Evolutionary conservation across 2,888 invertebrate genomes (phyloP), one percentile per base, ranked within the genome.

Genomic region (Lymantria dispar): DNA sequence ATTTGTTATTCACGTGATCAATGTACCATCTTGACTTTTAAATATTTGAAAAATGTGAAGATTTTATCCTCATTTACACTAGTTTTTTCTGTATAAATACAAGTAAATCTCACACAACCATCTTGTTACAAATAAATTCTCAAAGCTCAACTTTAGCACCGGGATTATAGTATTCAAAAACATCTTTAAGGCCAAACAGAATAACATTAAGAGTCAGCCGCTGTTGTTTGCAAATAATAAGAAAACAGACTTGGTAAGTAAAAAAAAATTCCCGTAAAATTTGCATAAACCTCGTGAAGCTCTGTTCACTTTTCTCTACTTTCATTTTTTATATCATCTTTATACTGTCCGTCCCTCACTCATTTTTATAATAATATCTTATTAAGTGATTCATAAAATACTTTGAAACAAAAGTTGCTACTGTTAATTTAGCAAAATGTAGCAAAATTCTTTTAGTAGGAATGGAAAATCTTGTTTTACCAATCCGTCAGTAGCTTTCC

Each of bases 221-320:
- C 75, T 67, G 82, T 79, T 87, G 84, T 85, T 87, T 74, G 74
- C 77, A 85, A 86, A 85, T 83, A 85, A 87, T 83, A 87, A 85
- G 83, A 83, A 81, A 71, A 80, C 81, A 81, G 78, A 79, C 75
- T 82, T 76, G 76, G 78, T 63, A 84, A 88, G 82, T 86, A 83
- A 76, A 85, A 87, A 22, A 85, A 85, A 81, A 60, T 77, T 79
- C 76, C 73, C 82, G 80, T 81, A 73, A 83, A 85, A 89, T 90
- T 89, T 84, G 75, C 89, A 87, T 90, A 89, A 87, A 85, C 84
- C 85, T 83, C 73, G 76, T 73, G 72, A 64, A 74, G 76, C 74
- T 73, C 70, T 72, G 76, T 80, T 76, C 78, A 79, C 74, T 84
- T 82, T 80, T 76, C 72, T 72, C 74, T 71, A 72, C 82, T 83